phyloP scores from a whole-genome alignment of 2,888 invertebrate species.

The Hirtodrosophila cameraria region DNA sequence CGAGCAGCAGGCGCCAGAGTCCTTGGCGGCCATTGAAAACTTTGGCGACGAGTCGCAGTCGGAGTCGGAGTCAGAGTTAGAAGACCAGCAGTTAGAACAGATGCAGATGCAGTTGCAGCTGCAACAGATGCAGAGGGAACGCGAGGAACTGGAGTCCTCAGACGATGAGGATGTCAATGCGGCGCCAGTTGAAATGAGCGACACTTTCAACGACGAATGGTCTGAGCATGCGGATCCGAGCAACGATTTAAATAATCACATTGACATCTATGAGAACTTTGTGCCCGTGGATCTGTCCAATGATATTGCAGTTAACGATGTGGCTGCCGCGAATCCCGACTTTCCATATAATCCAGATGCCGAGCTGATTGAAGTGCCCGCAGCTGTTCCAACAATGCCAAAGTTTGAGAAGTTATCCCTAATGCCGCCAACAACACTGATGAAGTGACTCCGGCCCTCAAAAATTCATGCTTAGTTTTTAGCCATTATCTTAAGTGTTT shows the following conservation, averaged over 20 bases:
- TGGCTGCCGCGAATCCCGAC: constrained; percentile 78
- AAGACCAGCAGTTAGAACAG: constrained; percentile 5
- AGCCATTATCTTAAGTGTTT: constrained; percentile 42
- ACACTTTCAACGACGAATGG: constrained; percentile 81
- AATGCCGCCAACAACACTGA: constrained; percentile 25
- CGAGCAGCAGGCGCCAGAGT: constrained; percentile 37
- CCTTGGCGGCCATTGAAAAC: constrained; percentile 55
- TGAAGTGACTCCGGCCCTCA: constrained; percentile 33
- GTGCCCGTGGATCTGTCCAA: constrained; percentile 83
- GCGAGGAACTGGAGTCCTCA: constrained; percentile 79
- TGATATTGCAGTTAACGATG: constrained; percentile 83
- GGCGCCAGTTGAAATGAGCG: constrained; percentile 64
- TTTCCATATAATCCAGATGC: constrained; percentile 83
- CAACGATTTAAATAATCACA: constrained; percentile 80
- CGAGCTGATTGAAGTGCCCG: constrained; percentile 75
- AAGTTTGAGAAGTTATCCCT: constrained; percentile 78
- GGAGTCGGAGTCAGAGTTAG: constrained; percentile 34
- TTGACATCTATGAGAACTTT: constrained; percentile 76
- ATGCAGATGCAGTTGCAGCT: constrained; percentile 9
- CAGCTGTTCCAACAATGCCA: constrained; percentile 47
- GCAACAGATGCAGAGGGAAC: constrained; percentile 65
- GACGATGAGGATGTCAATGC: constrained; percentile 74
- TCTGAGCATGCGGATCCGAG: constrained; percentile 55
- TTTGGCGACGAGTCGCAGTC: constrained; percentile 35
- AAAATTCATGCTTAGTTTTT: constrained; percentile 3